A percentile compares a stretch with the other conserved stretches of the same genome.
These are phyloP conservation scores for Ostrea edulis DNA, from an alignment of 1,140 invertebrate species.

Conservation along the genomic window DNA sequence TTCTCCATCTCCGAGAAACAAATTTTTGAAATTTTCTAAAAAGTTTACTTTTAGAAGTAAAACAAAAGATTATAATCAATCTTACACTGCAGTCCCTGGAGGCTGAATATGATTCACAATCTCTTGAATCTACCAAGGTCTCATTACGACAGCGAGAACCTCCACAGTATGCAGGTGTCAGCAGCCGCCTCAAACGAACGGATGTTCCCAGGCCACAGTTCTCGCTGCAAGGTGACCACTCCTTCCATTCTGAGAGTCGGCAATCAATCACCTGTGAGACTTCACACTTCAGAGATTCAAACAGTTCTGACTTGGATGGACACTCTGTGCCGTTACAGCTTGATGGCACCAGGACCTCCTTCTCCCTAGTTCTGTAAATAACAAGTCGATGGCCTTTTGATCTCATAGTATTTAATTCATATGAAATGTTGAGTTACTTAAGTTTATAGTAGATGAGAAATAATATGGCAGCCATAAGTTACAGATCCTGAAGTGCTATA, in stretches of 20 bases:
- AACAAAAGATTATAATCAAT: background rate
- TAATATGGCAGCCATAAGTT: too few species aligned
- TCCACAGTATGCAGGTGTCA: constrained; percentile 62
- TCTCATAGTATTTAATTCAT: too few species aligned
- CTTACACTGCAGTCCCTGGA: constrained; percentile 59
- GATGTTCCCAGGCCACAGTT: constrained; percentile 57
- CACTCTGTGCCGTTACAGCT: constrained; percentile 57
- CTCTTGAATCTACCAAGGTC: constrained; percentile 42
- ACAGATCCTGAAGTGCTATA: too few species aligned
- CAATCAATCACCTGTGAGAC: constrained; percentile 52
- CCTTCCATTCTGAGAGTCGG: constrained; percentile 57
- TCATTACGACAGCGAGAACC: constrained; percentile 54
- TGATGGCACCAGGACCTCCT: constrained; percentile 31
- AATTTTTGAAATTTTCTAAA: background rate
- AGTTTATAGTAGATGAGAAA: too few species aligned
- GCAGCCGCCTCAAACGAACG: constrained; percentile 53
- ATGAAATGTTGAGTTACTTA: too few species aligned
- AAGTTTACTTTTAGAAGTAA: background rate
- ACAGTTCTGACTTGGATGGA: constrained; percentile 32
- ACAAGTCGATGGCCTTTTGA: background rate
- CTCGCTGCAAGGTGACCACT: constrained; percentile 60
- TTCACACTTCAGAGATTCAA: constrained; percentile 52
- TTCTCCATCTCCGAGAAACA: background rate
- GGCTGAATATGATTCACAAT: constrained; percentile 52
- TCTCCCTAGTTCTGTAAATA: constrained; percentile 56